phyloP scores from a whole-genome alignment of 2,888 invertebrate genomes.

The Chloroclystis v-ata region DNA sequence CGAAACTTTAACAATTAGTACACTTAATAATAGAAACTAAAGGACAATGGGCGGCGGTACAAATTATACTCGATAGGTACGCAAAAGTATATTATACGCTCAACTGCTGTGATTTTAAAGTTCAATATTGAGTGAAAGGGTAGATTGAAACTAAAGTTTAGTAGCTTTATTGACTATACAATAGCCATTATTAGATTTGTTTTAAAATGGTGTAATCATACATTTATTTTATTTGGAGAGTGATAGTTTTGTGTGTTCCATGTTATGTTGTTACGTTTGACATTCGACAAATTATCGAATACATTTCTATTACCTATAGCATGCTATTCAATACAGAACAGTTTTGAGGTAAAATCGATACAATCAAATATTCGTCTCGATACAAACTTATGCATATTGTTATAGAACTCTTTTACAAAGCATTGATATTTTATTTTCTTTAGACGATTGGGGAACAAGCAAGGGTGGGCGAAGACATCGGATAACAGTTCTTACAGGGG shows the following conservation, averaged over 20 bases:
- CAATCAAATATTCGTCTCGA: slow-evolving; percentile 46
- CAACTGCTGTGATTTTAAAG: background rate
- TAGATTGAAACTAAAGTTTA: no score
- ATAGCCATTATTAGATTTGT: no score
- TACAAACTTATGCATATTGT: slow-evolving; percentile 50
- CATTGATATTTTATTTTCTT: slow-evolving; percentile 32
- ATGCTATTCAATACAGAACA: no score
- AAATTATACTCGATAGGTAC: slow-evolving; percentile 67
- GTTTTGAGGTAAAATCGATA: slow-evolving; percentile 42
- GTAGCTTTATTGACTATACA: no score
- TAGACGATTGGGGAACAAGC: slow-evolving; percentile 19
- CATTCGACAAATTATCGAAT: no score
- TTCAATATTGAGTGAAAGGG: background rate
- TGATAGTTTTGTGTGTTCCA: no score
- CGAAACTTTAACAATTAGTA: slow-evolving; percentile 71
- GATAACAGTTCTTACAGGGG: no score
- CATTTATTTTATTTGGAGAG: no score
- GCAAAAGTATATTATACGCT: slow-evolving; percentile 6
- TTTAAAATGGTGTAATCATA: no score
- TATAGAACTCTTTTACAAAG: no score
- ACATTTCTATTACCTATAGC: no score
- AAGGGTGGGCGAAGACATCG: background rate
- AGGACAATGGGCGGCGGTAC: slow-evolving; percentile 60
- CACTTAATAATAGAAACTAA: slow-evolving; percentile 70
- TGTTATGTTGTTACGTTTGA: no score